These are phyloP conservation scores for Brachionus rubens DNA, from an alignment of 1,140 invertebrate genomes.

Conservation along the genomic window DNA sequence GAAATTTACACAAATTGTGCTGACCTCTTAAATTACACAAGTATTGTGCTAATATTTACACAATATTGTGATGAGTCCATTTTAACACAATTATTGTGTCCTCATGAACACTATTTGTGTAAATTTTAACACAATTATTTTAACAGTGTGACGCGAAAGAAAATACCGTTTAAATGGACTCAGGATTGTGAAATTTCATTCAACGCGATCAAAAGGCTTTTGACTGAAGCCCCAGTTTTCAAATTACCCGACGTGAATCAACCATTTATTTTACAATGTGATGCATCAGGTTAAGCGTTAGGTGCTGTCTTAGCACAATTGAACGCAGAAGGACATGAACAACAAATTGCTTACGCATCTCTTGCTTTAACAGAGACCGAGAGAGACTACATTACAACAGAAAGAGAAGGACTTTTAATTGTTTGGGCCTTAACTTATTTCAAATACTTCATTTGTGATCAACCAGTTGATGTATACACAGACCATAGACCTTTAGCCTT, in stretches of 20 bases:
- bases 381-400: neutral
- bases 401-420: neutral
- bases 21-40: too few relatives aligned
- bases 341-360: conserved; percentile 5
- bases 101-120: too few relatives aligned
- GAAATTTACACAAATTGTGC: too few relatives aligned
- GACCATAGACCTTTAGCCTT: conserved; percentile 12
- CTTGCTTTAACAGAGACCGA: conserved; percentile 3
- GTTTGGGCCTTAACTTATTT: neutral
- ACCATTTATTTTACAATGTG: conserved; percentile 31
- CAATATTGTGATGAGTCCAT: too few relatives aligned
- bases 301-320: neutral
- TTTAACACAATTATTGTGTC: too few relatives aligned
- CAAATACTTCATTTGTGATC: neutral
- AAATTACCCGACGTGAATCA: neutral
- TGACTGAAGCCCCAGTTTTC: conserved; percentile 47
- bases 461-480: neutral
- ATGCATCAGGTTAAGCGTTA: neutral
- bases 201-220: conserved; percentile 50
- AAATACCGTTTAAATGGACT: conserved; percentile 2
- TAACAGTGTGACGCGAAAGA: neutral
- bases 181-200: conserved; percentile 22
- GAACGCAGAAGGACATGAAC: neutral
- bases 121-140: too few relatives aligned
- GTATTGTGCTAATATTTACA: too few relatives aligned